Percentiles rank a stretch among this genome's conserved stretches.
Evolutionary conservation across 2,888 invertebrate genomes (phyloP).

Genomic region (Atethmia centrago): DNA sequence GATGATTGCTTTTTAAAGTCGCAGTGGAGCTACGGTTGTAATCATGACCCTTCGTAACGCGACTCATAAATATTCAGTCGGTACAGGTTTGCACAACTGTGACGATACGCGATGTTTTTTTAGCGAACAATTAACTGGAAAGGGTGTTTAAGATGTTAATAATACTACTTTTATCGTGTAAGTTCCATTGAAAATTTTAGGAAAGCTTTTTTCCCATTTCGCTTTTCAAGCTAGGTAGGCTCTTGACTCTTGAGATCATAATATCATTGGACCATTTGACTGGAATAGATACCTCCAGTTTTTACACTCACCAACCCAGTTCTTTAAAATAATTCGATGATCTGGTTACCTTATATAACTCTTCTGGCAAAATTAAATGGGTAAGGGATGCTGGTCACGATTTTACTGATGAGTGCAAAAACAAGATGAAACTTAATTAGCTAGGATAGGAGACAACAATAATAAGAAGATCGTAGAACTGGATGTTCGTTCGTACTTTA

Average conservation of each 20-base stretch:
- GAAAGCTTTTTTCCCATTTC: too few relatives aligned
- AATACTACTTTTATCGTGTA: too few relatives aligned
- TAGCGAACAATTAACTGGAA: background rate
- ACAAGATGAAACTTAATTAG: background rate
- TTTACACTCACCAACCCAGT: too few relatives aligned
- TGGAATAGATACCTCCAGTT: too few relatives aligned
- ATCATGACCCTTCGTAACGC: slow-evolving; percentile 53
- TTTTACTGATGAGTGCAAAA: background rate
- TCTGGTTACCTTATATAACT: background rate
- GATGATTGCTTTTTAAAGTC: slow-evolving; percentile 74
- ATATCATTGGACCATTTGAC: too few relatives aligned
- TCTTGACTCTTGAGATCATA: too few relatives aligned
- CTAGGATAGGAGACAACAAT: background rate
- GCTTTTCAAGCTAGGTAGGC: too few relatives aligned
- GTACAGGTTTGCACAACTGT: slow-evolving; percentile 21
- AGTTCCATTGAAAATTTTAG: too few relatives aligned
- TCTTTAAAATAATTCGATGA: too few relatives aligned
- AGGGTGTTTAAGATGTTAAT: background rate
- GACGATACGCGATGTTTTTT: slow-evolving; percentile 11
- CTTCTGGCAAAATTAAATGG: background rate
- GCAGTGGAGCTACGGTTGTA: slow-evolving; percentile 58
- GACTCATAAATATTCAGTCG: slow-evolving; percentile 50
- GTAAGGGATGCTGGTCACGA: slow-evolving; percentile 6
- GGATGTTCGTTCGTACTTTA: background rate
- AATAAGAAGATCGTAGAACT: background rate